Evolutionary conservation across 2,888 invertebrate genomes (phyloP).

Genomic region (Sipha maydis): DNA sequence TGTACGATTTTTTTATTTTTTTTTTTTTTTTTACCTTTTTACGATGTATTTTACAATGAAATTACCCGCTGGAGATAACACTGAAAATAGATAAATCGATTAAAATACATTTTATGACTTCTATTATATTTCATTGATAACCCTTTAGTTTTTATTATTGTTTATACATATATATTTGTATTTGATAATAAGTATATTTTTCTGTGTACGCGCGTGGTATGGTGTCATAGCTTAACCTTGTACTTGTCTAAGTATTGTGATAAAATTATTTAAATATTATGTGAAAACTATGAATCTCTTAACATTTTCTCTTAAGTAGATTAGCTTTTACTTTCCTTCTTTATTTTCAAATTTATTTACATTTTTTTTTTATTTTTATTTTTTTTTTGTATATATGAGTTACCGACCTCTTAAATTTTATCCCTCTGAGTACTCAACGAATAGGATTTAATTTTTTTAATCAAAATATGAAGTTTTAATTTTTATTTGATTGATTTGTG

Average conservation of each 20-base stretch:
- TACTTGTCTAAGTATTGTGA: constrained; percentile 26
- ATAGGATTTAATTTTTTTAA: too few relatives aligned
- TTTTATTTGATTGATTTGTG: too few relatives aligned
- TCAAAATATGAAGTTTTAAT: too few relatives aligned
- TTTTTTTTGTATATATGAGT: neutral
- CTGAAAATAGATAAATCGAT: neutral
- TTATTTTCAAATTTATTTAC: neutral
- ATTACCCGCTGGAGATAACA: neutral
- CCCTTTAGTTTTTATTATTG: neutral
- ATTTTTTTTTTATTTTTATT: too few relatives aligned
- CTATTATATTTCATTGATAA: neutral
- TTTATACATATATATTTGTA: neutral
- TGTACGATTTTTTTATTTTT: neutral
- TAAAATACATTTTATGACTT: neutral
- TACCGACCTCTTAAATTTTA: too few relatives aligned
- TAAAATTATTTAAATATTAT: constrained; percentile 9
- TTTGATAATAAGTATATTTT: neutral
- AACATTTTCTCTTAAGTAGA: neutral
- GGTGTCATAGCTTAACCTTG: neutral
- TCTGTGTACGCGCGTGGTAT: neutral
- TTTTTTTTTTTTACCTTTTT: neutral
- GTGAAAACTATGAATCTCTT: constrained; percentile 5
- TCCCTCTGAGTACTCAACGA: too few relatives aligned
- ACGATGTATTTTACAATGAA: neutral
- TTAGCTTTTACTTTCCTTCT: neutral